Evolutionary conservation across 1,140 invertebrate species (phyloP).

Genomic region (Eubasilissa regina): DNA sequence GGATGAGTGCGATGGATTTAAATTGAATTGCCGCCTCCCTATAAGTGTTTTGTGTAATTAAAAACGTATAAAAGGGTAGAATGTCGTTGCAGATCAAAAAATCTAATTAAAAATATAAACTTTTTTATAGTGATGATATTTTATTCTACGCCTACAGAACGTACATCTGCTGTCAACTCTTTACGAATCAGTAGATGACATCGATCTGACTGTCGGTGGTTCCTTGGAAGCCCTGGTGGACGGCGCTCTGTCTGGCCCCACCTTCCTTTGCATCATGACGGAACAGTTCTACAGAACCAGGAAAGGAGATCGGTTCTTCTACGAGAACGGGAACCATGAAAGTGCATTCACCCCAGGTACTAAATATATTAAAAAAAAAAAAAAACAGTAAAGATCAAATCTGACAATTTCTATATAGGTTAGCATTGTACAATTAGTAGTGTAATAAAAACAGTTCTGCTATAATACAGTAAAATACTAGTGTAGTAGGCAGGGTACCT

Average conservation of each 20-base stretch:
- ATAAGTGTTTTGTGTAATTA: no score
- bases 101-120: no score
- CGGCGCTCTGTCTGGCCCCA: constrained; percentile 89
- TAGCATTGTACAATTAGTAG: no score
- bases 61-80: no score
- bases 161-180: constrained; percentile 77
- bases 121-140: not conserved
- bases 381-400: no score
- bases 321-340: constrained; percentile 79
- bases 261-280: constrained; percentile 91
- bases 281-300: constrained; percentile 91
- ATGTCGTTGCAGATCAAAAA: no score
- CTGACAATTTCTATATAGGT: no score
- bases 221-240: constrained; percentile 85
- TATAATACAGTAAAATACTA: no score
- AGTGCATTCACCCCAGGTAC: constrained; percentile 81
- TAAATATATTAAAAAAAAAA: not conserved
- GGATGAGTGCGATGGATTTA: no score
- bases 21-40: no score
- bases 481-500: no score
- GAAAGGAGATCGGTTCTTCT: constrained; percentile 89
- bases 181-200: constrained; percentile 85
- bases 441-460: no score
- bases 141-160: constrained; percentile 70
- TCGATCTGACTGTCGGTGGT: constrained; percentile 91